These are phyloP conservation scores for Hypanus sabinus DNA, from an alignment of 2,113 vertebrate genomes.

Conservation along the genomic window DNA sequence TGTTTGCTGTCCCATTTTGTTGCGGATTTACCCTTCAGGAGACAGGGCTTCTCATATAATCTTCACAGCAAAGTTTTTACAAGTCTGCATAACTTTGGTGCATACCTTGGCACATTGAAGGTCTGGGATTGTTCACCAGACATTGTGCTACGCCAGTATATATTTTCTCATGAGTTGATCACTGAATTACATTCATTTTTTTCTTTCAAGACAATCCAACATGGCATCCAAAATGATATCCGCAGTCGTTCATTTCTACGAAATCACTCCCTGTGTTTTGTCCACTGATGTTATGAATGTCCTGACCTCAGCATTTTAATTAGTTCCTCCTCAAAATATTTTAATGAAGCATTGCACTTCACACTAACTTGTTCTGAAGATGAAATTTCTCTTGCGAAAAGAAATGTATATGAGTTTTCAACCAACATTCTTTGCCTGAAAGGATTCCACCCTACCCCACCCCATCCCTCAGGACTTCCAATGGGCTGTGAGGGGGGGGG, in stretches of 20 bases:
- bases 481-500: no score
- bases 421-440: neutral
- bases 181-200: neutral
- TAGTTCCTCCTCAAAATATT: neutral
- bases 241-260: neutral
- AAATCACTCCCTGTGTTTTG: neutral
- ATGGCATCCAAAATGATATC: neutral
- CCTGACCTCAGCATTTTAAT: neutral
- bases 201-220: neutral
- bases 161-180: neutral
- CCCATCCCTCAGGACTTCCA: no score
- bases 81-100: neutral
- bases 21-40: neutral
- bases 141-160: neutral
- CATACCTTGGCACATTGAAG: neutral
- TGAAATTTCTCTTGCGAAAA: neutral
- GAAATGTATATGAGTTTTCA: neutral
- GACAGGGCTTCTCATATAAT: neutral
- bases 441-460: no score
- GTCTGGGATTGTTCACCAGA: no score
- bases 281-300: neutral
- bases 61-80: neutral
- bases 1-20: neutral
- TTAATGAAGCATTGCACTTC: neutral
- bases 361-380: neutral